Percentiles rank a stretch among this genome's conserved stretches.
Evolutionary conservation across 2,888 invertebrate genomes (phyloP).

Genomic region (Meghimatium bilineatum): DNA sequence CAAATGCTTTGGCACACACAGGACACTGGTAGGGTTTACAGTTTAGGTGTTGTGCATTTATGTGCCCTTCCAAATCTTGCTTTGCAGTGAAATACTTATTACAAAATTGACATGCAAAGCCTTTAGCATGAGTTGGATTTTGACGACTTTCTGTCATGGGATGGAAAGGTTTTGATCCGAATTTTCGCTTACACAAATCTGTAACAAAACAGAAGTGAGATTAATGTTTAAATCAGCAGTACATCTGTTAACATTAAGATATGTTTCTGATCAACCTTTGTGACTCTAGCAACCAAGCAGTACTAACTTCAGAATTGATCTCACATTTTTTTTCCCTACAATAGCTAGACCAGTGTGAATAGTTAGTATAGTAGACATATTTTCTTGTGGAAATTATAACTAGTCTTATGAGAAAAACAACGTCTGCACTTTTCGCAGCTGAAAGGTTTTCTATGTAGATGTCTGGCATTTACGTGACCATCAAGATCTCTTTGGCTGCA

Average conservation of each 20-base stretch:
- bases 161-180: constrained; percentile 11
- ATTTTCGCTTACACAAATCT: constrained; percentile 35
- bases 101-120: constrained; percentile 40
- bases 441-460: constrained; percentile 40
- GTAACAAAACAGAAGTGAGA: constrained; percentile 38
- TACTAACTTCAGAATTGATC: background rate
- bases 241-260: background rate
- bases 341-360: background rate
- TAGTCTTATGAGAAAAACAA: constrained; percentile 36
- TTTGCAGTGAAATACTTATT: constrained; percentile 32
- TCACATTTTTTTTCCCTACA: background rate
- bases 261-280: background rate
- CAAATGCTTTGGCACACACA: constrained; percentile 49
- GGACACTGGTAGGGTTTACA: constrained; percentile 50
- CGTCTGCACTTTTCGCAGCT: constrained; percentile 28
- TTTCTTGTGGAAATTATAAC: constrained; percentile 38
- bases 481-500: constrained; percentile 36
- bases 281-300: background rate
- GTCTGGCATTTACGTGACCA: constrained; percentile 41
- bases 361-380: constrained; percentile 26
- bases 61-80: constrained; percentile 50
- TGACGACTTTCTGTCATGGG: constrained; percentile 18
- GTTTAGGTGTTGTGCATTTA: constrained; percentile 51
- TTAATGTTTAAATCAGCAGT: constrained; percentile 18
- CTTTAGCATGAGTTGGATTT: constrained; percentile 20